Percentiles rank a stretch among this genome's conserved stretches.
phyloP scores from a whole-genome alignment of 2,888 invertebrate genomes.

The Bhutanitis thaidina region DNA sequence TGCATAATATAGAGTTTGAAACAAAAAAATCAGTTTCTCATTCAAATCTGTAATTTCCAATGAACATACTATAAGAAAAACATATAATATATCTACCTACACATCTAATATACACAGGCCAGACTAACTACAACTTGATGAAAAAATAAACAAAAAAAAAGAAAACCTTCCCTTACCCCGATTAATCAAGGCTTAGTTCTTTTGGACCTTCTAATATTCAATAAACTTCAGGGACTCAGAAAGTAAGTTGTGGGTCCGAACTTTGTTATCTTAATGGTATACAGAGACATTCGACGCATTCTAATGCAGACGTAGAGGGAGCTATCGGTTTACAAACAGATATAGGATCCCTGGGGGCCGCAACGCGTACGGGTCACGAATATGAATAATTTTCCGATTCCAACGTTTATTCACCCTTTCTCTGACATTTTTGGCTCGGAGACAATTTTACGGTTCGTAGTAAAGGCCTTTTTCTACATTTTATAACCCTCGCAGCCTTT shows the following conservation, averaged over 20 bases:
- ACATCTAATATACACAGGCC: no score
- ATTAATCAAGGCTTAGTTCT: constrained; percentile 1
- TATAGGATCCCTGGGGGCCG: constrained; percentile 26
- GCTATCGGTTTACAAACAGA: constrained; percentile 25
- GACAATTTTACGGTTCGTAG: constrained; percentile 52
- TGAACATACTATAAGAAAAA: no score
- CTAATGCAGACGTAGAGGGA: constrained; percentile 40
- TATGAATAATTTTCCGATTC: constrained; percentile 70
- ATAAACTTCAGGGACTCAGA: constrained; percentile 1
- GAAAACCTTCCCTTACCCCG: background rate
- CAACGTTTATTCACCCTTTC: constrained; percentile 56
- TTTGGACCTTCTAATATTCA: constrained; percentile 4
- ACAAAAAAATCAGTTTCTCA: no score
- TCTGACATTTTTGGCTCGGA: constrained; percentile 45
- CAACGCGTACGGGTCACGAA: constrained; percentile 42
- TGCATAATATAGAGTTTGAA: no score
- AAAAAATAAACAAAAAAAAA: background rate
- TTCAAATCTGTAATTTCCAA: no score
- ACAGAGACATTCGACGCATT: constrained; percentile 35
- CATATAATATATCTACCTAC: no score
- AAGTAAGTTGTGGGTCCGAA: constrained; percentile 19
- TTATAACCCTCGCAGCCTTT: no score
- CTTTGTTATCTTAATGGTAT: constrained; percentile 23
- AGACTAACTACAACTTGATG: no score
- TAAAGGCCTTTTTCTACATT: constrained; percentile 37